phyloP scores from a whole-genome alignment of 2,797 vertebrate species.

The Knipowitschia caucasica region DNA sequence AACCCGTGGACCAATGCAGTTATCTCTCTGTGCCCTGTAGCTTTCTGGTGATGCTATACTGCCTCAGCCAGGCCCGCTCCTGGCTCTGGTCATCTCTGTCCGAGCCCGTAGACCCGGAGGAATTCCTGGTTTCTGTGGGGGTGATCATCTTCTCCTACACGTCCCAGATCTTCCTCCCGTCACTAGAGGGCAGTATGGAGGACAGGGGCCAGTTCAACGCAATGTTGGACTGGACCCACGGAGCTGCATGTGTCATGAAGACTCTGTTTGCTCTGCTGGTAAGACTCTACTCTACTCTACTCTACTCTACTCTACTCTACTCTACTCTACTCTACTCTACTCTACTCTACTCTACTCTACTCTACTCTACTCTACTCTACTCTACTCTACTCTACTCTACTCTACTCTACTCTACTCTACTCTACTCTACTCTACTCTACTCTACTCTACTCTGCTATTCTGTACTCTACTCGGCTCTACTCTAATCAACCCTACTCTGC shows the following conservation, averaged over 20 bases:
- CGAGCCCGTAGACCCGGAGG: conserved; percentile 71
- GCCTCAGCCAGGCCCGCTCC: conserved; percentile 67
- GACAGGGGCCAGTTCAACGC: conserved; percentile 67
- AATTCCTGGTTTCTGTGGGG: conserved; percentile 78
- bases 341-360: too few relatives aligned
- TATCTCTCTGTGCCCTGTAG: too few relatives aligned
- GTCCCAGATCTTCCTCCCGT: conserved; percentile 82
- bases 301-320: too few relatives aligned
- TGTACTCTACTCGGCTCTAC: too few relatives aligned
- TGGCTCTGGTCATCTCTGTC: conserved; percentile 76
- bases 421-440: too few relatives aligned
- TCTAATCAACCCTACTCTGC: too few relatives aligned
- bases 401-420: too few relatives aligned
- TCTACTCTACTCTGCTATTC: too few relatives aligned
- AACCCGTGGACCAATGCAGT: too few relatives aligned
- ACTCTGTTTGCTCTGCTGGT: conserved; percentile 76
- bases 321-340: too few relatives aligned
- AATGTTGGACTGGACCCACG: conserved; percentile 80
- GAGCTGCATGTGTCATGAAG: conserved; percentile 79
- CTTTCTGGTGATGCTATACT: conserved; percentile 74
- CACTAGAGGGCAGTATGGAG: conserved; percentile 80
- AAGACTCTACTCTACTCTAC: conserved; percentile 5
- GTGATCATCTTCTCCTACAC: conserved; percentile 88
- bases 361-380: too few relatives aligned
- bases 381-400: too few relatives aligned